Evolutionary conservation across 2,113 vertebrate genomes (phyloP), one percentile per base, ranked within the genome.

Genomic region (Pardalotus punctatus): DNA sequence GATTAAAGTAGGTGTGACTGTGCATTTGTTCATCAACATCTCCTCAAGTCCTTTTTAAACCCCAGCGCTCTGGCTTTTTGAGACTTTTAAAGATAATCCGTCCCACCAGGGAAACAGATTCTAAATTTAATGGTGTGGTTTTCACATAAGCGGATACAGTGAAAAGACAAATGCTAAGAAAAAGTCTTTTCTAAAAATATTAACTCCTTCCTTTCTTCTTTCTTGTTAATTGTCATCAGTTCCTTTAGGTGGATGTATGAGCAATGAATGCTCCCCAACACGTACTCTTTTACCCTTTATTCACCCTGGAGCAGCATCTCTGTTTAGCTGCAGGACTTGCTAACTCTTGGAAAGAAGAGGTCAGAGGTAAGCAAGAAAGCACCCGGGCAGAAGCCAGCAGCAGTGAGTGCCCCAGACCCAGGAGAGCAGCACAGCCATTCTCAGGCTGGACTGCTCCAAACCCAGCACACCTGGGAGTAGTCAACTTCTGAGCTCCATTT

Each of bases 211-310:
- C 65, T 50, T 54, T 45, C n/a, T 60, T 77, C n/a, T 67, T 73
- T 53, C 16, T 86, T 56, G 6, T 7, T 73, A 38, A 27, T 81
- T 81, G 66, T 66, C 10, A n/a, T 36, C 51, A 18, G n/a, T 71
- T 87, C 50, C 42, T 45, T 69, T 33, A 64, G 5, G 1, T 36
- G 35, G 25, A 27, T 5, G 1, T 19, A 40, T 15, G 9, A 87
- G 20, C 36, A 81, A 72, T 3, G 8, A 77, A 65, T 25, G 6
- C 12, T 45, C 22, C 31, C 7, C 5, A 66, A 14, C 11, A n/a
- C 0, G 0, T 12, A 15, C 1, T 27, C 14, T 28, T n/a, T 45
- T n/a, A 28, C 19, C 23, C 19, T 69, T 38, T 16, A 20, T 69
- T 70, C 13, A 38, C 47, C 45, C 20, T 38, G 23, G 23, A 69